Percentiles rank a stretch among this genome's conserved stretches.
Conservation (phyloP, 2,797 vertebrate genomes). For the Tinamus major region DNA sequence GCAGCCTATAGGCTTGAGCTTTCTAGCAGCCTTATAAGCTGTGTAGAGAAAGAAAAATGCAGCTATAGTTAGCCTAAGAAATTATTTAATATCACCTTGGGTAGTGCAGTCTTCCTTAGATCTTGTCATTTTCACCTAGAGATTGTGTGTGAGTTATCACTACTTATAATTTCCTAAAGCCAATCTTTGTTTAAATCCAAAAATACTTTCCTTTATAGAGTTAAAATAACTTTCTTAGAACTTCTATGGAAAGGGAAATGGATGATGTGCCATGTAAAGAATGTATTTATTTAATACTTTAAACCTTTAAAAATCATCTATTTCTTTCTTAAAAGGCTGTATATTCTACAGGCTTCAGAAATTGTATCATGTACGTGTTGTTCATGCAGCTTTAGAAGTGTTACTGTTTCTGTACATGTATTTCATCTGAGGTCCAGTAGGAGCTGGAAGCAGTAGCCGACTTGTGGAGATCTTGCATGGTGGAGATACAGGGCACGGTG, state of each 20-base stretch:
- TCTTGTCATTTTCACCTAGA: background rate
- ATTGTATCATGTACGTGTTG: background rate
- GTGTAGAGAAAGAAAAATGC: background rate
- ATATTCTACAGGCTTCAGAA: background rate
- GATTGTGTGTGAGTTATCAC: background rate
- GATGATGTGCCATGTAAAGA: background rate
- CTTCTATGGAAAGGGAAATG: background rate
- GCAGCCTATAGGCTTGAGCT: background rate
- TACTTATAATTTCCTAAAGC: background rate
- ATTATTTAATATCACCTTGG: background rate
- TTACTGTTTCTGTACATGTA: fast-evolving
- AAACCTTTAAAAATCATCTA: fast-evolving
- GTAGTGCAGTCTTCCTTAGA: background rate
- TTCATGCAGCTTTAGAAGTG: background rate
- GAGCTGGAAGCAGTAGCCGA: background rate
- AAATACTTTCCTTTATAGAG: background rate
- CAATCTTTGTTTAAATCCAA: background rate
- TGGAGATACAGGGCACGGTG: background rate
- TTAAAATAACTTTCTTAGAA: background rate
- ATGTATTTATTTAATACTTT: background rate
- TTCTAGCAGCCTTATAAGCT: background rate
- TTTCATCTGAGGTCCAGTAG: background rate
- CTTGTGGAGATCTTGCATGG: background rate
- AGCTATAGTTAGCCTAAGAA: background rate
- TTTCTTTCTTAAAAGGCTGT: background rate